Base-by-base conservation (phyloP, 1,140 invertebrate genomes). In the Saccostrea glomerata region DNA sequence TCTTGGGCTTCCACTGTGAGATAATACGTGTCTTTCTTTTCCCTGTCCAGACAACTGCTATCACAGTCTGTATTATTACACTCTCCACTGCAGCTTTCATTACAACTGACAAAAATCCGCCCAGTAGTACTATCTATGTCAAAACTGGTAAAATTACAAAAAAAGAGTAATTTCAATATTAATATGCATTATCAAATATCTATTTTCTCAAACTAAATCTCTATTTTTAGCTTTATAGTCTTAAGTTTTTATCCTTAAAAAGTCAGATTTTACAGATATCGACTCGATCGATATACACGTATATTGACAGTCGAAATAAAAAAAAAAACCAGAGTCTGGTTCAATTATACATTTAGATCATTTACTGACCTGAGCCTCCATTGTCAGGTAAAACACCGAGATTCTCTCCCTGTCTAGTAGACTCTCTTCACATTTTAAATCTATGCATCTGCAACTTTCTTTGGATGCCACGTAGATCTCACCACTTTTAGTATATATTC, bases 321-420 rank as follows among this genome's bases (percentile, higher is more conserved):
- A n/a, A n/a, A 47, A 47, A 47, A 47, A 5, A 47, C 47, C 2
- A 47, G 47, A 47, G 47, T 47, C 47, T 47, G 47, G 6, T 47
- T 7, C 47, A 47, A n/a, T 47, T 47, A 47, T 47, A 47, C n/a
- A n/a, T n/a, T n/a, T n/a, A n/a, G n/a, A n/a, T n/a, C n/a, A n/a
- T n/a, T n/a, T n/a, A n/a, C n/a, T n/a, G n/a, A n/a, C 88, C 40
- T 20, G 15, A 17, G 88, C 88, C 15, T 66, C 77, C 30, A 77
- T 54, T 25, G 85, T 89, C 40, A 89, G 7, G 47, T 66, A 86
- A 84, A 84, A 86, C 17, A 47, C 6, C 15, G 55, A 7, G 9
- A 40, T 40, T 17, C 23, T 86, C 30, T 89, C 88, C 6, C 77
- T 63, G 25, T 89, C 82, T 17, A 89, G 30, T 20, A 23, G 47